Base-by-base conservation (phyloP, 1,140 invertebrate species). In the Temnothorax nylanderi region DNA sequence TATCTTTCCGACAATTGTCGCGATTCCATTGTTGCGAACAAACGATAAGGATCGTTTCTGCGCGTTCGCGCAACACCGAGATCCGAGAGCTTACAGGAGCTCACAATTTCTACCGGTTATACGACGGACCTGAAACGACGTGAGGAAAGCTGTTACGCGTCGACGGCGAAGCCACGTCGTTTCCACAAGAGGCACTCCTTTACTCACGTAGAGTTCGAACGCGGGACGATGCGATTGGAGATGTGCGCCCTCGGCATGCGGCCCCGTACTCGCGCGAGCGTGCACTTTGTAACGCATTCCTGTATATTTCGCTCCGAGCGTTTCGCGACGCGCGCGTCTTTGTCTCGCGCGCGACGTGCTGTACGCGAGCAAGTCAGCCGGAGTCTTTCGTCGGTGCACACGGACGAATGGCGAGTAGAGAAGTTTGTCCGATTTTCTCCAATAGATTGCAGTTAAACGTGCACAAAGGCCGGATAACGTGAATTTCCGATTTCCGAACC, bases 251-350 rank as follows among this genome's bases (percentile, higher is more conserved):
- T 21, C 54, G 80, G 80, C 80, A 82, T 74, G 80, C 65, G 51
- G 65, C 64, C 21, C 26, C 26, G 37, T 41, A 37, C 47, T 41
- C 54, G 67, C 67, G 51, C 34, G 80, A 56, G 54, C 80, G 80
- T 75, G 54, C 80, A 84, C 80, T 84, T 75, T 84, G 80, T 84
- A 60, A 84, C 69, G 80, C 80, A 84, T 84, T 75, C 80, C 80
- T 74, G 80, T 84, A 75, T 60, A 84, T 75, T 84, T 84, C 69
- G 69, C 80, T 84, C 54, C 41, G 69, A 84, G 80, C 80, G 58
- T 75, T 84, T 60, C 69, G 80, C 80, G 80, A 74, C 51, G 80
- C 78, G 49, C 67, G 80, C 54, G 54, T 84, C 80, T 84, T 84
- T 84, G 80, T 84, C 80, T 75, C 80, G 69, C 54, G 11, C 69